Evolutionary conservation across 2,888 invertebrate genomes (phyloP).

Genomic region (Artemia sinica): DNA sequence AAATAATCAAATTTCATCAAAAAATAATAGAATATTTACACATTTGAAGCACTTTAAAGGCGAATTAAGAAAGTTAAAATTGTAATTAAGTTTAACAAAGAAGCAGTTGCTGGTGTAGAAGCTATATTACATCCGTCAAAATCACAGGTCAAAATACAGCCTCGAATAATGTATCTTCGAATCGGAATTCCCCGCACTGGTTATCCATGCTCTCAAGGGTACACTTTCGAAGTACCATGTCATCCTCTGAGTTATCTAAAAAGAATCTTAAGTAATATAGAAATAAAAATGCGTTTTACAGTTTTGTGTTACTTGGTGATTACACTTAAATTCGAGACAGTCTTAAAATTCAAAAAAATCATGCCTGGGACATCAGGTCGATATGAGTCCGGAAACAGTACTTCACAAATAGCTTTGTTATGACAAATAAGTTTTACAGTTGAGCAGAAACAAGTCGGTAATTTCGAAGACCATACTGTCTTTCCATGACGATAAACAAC

Average conservation of each 20-base stretch:
- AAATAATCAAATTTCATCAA: not conserved
- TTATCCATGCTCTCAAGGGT: constrained; percentile 30
- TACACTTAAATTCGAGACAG: no score
- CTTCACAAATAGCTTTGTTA: no score
- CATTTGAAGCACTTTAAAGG: constrained; percentile 3
- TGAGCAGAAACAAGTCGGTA: no score
- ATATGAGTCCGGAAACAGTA: no score
- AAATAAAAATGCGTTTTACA: no score
- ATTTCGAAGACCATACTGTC: no score
- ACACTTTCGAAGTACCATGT: constrained; percentile 36
- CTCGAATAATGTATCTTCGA: constrained; percentile 33
- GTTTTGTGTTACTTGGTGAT: no score
- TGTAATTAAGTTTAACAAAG: not conserved
- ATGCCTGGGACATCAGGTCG: no score
- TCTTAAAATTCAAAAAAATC: no score
- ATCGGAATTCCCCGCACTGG: constrained; percentile 37
- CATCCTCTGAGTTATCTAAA: constrained; percentile 31
- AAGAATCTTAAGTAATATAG: not conserved
- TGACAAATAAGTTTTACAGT: no score
- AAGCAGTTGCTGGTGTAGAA: not conserved
- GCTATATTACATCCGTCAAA: constrained; percentile 36
- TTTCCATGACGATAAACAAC: no score
- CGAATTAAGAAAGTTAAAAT: not conserved
- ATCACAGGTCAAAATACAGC: constrained; percentile 38
- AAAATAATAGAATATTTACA: not conserved